Conservation (phyloP, 2,797 vertebrate species). For the Esox masquinongy region DNA sequence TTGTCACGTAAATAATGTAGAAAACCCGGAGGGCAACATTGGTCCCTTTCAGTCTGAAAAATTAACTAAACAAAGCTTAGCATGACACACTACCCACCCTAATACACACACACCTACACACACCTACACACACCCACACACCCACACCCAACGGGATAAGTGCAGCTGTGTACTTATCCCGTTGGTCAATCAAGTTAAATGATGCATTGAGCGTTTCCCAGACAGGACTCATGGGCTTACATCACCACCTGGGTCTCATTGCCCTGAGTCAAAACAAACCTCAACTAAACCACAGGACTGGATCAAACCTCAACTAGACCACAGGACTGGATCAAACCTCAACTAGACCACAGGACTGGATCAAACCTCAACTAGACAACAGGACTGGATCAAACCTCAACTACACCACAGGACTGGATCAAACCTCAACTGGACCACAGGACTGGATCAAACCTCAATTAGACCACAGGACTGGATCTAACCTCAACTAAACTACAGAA, state of each 20-base stretch:
- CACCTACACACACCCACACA: not conserved
- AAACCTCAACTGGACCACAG: not conserved
- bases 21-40: not conserved
- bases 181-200: too few relatives aligned
- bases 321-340: slow-evolving; percentile 11
- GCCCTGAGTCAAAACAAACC: not conserved
- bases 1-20: too few relatives aligned
- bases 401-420: not conserved
- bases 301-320: not conserved
- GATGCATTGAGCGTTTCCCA: too few relatives aligned
- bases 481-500: not conserved
- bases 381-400: too few relatives aligned
- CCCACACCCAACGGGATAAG: too few relatives aligned
- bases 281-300: not conserved
- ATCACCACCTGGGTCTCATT: not conserved
- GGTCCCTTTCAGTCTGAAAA: not conserved
- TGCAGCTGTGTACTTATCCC: too few relatives aligned
- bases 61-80: not conserved
- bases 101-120: slow-evolving; percentile 10
- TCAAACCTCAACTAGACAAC: not conserved
- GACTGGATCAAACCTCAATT: not conserved
- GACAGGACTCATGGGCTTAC: too few relatives aligned
- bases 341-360: not conserved
- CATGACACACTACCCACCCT: not conserved
- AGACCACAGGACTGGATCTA: not conserved